Conservation (phyloP, 2,113 vertebrate genomes). For the Otis tarda region DNA sequence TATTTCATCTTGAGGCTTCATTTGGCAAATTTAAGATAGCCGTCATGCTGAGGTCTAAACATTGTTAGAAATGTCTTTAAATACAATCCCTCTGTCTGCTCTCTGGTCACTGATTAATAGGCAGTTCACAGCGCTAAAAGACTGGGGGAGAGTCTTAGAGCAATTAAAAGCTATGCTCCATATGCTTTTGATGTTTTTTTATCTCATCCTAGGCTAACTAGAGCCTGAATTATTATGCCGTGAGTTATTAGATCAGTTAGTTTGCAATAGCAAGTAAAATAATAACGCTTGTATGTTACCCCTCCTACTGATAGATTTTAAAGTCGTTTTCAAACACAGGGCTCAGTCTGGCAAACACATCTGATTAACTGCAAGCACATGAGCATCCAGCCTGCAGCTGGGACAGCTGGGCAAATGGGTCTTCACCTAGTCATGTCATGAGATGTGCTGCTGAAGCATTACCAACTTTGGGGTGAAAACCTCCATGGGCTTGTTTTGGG, state of each 20-base stretch:
- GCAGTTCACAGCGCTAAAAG: background rate
- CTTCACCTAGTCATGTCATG: background rate
- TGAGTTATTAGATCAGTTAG: conserved; percentile 43
- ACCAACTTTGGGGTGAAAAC: background rate
- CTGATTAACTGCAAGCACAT: background rate
- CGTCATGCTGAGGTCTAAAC: conserved; percentile 14
- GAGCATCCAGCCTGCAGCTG: background rate
- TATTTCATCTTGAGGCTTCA: conserved; percentile 23
- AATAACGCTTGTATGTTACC: background rate
- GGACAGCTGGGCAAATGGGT: background rate
- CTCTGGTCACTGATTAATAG: conserved; percentile 60
- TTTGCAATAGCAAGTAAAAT: background rate
- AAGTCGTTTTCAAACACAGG: background rate
- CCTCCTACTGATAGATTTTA: background rate
- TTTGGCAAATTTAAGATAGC: conserved; percentile 32
- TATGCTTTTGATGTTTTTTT: conserved; percentile 56
- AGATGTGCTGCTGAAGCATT: background rate
- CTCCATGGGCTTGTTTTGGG: background rate
- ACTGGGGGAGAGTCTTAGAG: conserved; percentile 21
- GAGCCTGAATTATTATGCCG: conserved; percentile 44
- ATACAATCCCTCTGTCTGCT: background rate
- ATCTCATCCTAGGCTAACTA: conserved; percentile 40
- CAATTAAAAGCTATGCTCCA: conserved; percentile 59
- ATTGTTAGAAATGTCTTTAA: conserved; percentile 34
- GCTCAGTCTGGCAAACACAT: background rate